Conservation (phyloP, 2,113 vertebrate species). For the Tauraco erythrolophus region DNA sequence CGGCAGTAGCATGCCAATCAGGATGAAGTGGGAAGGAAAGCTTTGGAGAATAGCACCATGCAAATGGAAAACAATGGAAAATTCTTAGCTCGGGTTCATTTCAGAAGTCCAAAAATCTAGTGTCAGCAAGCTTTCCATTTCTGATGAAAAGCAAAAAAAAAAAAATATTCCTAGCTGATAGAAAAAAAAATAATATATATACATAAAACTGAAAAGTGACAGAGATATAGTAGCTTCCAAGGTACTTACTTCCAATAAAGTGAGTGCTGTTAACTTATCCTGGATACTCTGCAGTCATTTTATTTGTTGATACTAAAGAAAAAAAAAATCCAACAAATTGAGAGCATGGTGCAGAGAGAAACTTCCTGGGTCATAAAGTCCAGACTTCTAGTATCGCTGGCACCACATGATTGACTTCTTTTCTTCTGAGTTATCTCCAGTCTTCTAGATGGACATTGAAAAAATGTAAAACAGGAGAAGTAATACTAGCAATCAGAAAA, state of each 20-base stretch:
- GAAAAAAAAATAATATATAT: background rate
- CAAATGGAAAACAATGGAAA: background rate
- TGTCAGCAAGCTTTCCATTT: background rate
- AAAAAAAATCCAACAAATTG: background rate
- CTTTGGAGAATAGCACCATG: background rate
- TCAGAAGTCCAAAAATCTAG: background rate
- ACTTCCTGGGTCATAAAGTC: slow-evolving; percentile 46
- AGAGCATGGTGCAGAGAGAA: slow-evolving; percentile 6
- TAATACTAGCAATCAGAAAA: background rate
- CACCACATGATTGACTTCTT: slow-evolving; percentile 53
- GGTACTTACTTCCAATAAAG: background rate
- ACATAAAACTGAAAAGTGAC: background rate
- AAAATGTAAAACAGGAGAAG: slow-evolving; percentile 3
- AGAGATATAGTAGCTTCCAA: background rate
- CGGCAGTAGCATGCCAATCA: background rate
- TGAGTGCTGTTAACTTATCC: background rate
- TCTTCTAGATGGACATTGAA: background rate
- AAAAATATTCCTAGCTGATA: background rate
- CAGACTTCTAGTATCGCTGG: slow-evolving; percentile 31
- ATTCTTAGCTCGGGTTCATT: background rate
- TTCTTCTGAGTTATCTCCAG: slow-evolving; percentile 35
- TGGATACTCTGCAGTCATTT: background rate
- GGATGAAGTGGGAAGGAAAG: background rate
- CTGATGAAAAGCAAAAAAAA: background rate
- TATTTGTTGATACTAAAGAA: slow-evolving; percentile 29